Evolutionary conservation across 2,113 vertebrate genomes (phyloP), one percentile per base, ranked within the genome.

Genomic region (Sclerurus mexicanus): DNA sequence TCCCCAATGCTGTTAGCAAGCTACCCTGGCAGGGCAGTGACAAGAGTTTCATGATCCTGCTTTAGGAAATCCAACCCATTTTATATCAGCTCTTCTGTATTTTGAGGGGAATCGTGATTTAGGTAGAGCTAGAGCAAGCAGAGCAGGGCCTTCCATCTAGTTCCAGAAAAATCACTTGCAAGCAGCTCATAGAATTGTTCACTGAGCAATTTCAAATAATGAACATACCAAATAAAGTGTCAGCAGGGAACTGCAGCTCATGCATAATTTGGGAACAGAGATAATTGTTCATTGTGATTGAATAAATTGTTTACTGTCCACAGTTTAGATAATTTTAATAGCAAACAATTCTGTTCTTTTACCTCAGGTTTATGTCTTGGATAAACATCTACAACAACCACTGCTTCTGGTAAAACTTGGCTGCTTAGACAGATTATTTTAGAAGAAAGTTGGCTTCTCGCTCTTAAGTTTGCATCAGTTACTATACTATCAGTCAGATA

Each of bases 221-320:
- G 73, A 90, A 72, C 40, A 40, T n/a, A 40, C 49, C 75, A 89
- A 91, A 89, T 47, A 91, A 71, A 82, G 30, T 64, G 87, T 85
- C 95, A 90, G 64, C 83, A 94, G 83, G 75, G 86, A 91, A n/a
- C 33, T 42, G 85, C n/a, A n/a, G n/a, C 69, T 95, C 83, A 19
- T 4, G 3, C 27, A 31, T 77, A 47, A 86, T 73, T 89, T 7
- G 8, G 81, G 53, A 94, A 58, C 52, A 58, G 40, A 28, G 46
- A 76, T 89, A 91, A 89, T 44, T 84, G 87, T 86, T 63, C 68
- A n/a, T 25, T 46, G 56, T 59, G 85, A 85, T 14, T 49, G 69
- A 81, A 89, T 85, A 94, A 82, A 87, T 73, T 82, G 77, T 89
- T 92, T 89, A 85, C 58, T 58, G 58, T 4, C 3, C 33, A 40